These are phyloP conservation scores for Corella eumyota DNA, from an alignment of 23 tunicate species.

Conservation along the genomic window DNA sequence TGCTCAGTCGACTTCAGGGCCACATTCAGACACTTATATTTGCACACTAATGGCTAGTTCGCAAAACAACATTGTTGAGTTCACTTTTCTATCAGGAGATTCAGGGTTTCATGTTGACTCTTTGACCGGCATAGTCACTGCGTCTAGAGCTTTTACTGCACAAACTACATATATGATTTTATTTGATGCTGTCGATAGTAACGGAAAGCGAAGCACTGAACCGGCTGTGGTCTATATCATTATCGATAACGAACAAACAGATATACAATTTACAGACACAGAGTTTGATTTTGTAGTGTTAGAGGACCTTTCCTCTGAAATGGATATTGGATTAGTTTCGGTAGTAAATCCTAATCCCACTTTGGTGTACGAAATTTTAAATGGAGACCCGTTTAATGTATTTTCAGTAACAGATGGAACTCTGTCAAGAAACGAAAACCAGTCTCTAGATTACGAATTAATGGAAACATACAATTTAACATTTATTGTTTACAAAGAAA, in stretches of 20 bases:
- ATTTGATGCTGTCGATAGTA: constrained; percentile 1
- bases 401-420: constrained; percentile 24
- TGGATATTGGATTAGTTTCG: constrained; percentile 3
- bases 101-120: constrained; percentile 28
- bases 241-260: neutral
- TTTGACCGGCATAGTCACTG: constrained; percentile 9
- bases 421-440: neutral
- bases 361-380: constrained; percentile 12
- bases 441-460: constrained; percentile 8
- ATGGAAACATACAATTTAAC: constrained; percentile 12
- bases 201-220: neutral
- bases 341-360: too few species aligned
- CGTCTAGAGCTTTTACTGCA: neutral
- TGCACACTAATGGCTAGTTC: neutral
- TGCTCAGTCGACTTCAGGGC: constrained; percentile 7
- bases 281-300: constrained; percentile 3
- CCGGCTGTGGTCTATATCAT: constrained; percentile 16
- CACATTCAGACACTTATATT: neutral
- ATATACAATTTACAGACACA: neutral
- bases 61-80: constrained; percentile 1
- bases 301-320: constrained; percentile 1
- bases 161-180: neutral
- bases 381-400: constrained; percentile 15
- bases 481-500: constrained; percentile 7
- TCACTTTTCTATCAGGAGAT: constrained; percentile 2